phyloP scores from a whole-genome alignment of 1,140 invertebrate species.

The Solenopsis fugax region DNA sequence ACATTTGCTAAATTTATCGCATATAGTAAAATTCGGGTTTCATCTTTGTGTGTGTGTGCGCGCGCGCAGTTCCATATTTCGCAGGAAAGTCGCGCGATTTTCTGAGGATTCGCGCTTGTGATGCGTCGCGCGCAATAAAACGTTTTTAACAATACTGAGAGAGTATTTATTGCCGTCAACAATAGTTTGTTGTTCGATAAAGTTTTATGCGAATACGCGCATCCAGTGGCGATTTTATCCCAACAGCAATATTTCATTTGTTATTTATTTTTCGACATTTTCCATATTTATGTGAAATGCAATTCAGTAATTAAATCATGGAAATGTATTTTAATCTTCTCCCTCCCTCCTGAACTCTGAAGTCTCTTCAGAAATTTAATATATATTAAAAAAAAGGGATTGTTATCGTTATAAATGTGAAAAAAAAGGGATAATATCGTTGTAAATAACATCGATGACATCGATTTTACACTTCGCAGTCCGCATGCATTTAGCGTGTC shows the following conservation, averaged over 20 bases:
- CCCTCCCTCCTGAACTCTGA: too few relatives aligned
- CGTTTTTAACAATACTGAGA: slow-evolving; percentile 15
- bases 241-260: neutral
- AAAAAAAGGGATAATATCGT: neutral
- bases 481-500: neutral
- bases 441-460: neutral
- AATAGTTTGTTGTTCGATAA: slow-evolving; percentile 29
- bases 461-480: neutral
- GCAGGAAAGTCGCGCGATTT: neutral
- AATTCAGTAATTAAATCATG: slow-evolving; percentile 11
- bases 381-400: neutral
- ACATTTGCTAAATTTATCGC: slow-evolving; percentile 28
- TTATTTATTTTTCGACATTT: slow-evolving; percentile 17
- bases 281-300: neutral
- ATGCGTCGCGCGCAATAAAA: slow-evolving; percentile 11
- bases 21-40: slow-evolving; percentile 2
- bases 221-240: neutral
- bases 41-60: neutral
- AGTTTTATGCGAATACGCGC: slow-evolving; percentile 31
- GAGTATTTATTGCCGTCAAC: slow-evolving; percentile 35
- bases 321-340: neutral
- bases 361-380: neutral
- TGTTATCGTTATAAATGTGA: neutral
- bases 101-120: slow-evolving; percentile 17
- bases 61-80: slow-evolving; percentile 17